phyloP scores from a whole-genome alignment of 2,888 invertebrate genomes.

The Idaea straminata region DNA sequence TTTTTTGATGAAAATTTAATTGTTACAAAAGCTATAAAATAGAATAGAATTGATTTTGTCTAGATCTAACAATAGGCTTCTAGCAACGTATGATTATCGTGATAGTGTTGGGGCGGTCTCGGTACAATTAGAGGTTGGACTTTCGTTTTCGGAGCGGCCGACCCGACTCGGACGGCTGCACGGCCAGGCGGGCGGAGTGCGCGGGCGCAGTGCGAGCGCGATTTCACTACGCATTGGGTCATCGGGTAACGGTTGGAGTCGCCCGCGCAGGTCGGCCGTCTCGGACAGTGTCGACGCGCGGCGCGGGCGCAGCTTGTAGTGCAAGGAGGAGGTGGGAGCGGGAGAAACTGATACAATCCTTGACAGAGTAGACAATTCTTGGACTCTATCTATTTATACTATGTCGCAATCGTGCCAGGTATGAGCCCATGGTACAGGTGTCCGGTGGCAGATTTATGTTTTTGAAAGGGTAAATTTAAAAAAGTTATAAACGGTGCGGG shows the following conservation, averaged over 20 bases:
- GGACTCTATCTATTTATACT: no score
- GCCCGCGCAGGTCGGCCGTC: neutral
- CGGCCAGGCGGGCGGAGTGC: conserved; percentile 1
- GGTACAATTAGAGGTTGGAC: conserved; percentile 15
- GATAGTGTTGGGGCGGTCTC: neutral
- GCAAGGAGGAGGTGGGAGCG: neutral
- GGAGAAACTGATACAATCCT: neutral
- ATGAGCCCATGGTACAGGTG: no score
- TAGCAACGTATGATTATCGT: neutral
- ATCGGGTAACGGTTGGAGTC: conserved; percentile 31
- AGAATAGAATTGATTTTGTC: neutral
- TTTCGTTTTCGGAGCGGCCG: conserved; percentile 33
- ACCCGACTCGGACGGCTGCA: no score
- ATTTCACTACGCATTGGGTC: conserved; percentile 36
- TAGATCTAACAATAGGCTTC: neutral
- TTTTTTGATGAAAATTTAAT: no score
- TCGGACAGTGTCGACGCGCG: neutral
- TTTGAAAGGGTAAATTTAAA: no score
- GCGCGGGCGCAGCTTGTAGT: neutral
- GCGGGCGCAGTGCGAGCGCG: conserved; percentile 11
- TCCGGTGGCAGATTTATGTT: no score
- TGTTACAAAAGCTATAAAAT: no score
- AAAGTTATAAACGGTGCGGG: no score
- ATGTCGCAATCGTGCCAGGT: no score
- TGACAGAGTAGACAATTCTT: no score